Evolutionary conservation across 1,140 invertebrate genomes (phyloP).

Genomic region (Zaprionus vittiger): DNA sequence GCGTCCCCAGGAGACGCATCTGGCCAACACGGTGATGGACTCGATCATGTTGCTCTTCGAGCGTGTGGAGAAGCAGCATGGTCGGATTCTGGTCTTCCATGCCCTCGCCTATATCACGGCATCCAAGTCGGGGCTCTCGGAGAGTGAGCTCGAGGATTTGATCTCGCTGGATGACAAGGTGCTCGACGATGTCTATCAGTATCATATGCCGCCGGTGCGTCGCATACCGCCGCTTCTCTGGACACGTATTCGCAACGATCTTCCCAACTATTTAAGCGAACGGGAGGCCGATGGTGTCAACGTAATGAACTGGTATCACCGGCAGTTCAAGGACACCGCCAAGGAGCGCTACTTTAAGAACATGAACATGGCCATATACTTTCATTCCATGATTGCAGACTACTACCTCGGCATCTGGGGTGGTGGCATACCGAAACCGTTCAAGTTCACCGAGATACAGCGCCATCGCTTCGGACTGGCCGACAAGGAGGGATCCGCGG

Average conservation of each 20-base stretch:
- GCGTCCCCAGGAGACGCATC: slow-evolving; percentile 94
- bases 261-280: slow-evolving; percentile 98
- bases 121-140: slow-evolving; percentile 95
- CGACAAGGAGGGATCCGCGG: slow-evolving; percentile 96
- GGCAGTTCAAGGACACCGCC: slow-evolving; percentile 97
- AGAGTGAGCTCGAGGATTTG: slow-evolving; percentile 97
- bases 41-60: slow-evolving; percentile 99
- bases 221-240: slow-evolving; percentile 97
- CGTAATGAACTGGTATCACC: slow-evolving; percentile 98
- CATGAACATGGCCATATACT: slow-evolving; percentile 97
- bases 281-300: slow-evolving; percentile 98
- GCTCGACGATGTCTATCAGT: slow-evolving; percentile 99
- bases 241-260: slow-evolving; percentile 97
- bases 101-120: slow-evolving; percentile 97
- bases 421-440: slow-evolving; percentile 96
- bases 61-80: slow-evolving; percentile 97
- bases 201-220: slow-evolving; percentile 97
- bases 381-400: slow-evolving; percentile 98
- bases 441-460: slow-evolving; percentile 98
- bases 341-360: slow-evolving; percentile 98
- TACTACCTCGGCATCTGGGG: slow-evolving; percentile 99
- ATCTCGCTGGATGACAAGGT: slow-evolving; percentile 97
- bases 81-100: slow-evolving; percentile 95
- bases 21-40: slow-evolving; percentile 98
- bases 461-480: slow-evolving; percentile 90